Conservation (phyloP, 1,140 invertebrate genomes). For the Microplitis mediator region DNA sequence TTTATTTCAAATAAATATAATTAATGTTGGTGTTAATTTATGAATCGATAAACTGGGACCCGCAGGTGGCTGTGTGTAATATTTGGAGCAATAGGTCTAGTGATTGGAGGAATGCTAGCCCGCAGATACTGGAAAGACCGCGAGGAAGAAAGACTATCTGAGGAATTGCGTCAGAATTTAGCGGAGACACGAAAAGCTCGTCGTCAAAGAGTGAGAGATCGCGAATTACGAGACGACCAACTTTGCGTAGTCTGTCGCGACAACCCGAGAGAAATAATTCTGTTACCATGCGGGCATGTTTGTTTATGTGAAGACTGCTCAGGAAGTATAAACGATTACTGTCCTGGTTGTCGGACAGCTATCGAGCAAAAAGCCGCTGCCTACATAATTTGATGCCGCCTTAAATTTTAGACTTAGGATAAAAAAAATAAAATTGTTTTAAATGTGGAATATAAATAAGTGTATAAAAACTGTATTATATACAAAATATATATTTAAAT, state of each 20-base stretch:
- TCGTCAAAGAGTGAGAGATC: slow-evolving; percentile 67
- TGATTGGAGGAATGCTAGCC: slow-evolving; percentile 69
- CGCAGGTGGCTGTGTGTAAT: slow-evolving; percentile 65
- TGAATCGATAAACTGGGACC: slow-evolving; percentile 47
- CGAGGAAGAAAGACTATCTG: slow-evolving; percentile 63
- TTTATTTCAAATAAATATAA: slow-evolving; percentile 5
- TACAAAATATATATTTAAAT: no score
- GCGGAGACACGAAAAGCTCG: slow-evolving; percentile 69
- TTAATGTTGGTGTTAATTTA: slow-evolving; percentile 27
- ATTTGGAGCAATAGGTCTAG: slow-evolving; percentile 70
- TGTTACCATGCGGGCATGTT: slow-evolving; percentile 83
- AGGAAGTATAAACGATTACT: slow-evolving; percentile 68
- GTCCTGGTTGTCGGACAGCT: slow-evolving; percentile 74
- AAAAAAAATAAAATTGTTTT: no score
- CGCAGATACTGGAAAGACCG: slow-evolving; percentile 68
- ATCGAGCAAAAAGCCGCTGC: slow-evolving; percentile 72
- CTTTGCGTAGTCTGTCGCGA: slow-evolving; percentile 77
- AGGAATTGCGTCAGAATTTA: slow-evolving; percentile 66
- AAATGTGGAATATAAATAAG: no score
- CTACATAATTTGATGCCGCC: slow-evolving; percentile 64
- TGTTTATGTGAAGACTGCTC: slow-evolving; percentile 84
- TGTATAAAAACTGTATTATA: no score
- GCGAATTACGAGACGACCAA: slow-evolving; percentile 69
- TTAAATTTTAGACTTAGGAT: neutral
- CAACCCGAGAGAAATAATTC: slow-evolving; percentile 80